A percentile compares a stretch with the other conserved stretches of the same genome.
These are phyloP conservation scores for Macroteleia sp. DNA, from an alignment of 2,888 invertebrate genomes.

Conservation along the genomic window DNA sequence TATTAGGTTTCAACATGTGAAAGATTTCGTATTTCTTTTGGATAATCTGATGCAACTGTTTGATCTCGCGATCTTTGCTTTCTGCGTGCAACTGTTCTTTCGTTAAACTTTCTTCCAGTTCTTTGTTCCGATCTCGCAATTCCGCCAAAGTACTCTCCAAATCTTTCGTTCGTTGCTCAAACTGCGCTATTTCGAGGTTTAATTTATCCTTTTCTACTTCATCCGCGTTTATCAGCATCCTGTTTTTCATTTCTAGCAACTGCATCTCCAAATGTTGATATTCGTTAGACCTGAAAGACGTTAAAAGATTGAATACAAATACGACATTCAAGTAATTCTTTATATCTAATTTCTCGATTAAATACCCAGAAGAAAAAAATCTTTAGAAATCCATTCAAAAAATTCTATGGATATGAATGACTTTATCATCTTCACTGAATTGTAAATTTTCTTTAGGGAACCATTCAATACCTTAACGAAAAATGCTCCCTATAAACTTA, in stretches of 20 bases:
- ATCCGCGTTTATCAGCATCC: conserved; percentile 26
- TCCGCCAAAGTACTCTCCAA: conserved; percentile 28
- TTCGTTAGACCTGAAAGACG: conserved; percentile 22
- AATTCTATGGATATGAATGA: too few species aligned
- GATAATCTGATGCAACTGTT: conserved; percentile 15
- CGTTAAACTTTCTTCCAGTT: conserved; percentile 28
- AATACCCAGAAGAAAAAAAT: too few species aligned
- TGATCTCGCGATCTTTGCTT: conserved; percentile 35
- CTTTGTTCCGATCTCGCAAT: conserved; percentile 31
- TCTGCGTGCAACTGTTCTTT: conserved; percentile 18
- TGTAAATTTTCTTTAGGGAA: too few species aligned
- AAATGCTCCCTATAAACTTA: too few species aligned
- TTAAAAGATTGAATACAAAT: too few species aligned
- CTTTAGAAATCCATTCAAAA: too few species aligned
- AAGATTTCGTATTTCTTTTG: conserved; percentile 32
- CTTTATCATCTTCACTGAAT: too few species aligned
- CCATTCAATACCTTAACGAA: too few species aligned
- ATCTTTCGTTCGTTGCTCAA: conserved; percentile 30
- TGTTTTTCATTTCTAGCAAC: conserved; percentile 13
- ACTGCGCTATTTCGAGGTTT: conserved; percentile 34
- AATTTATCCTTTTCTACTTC: conserved; percentile 10
- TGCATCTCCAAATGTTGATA: conserved; percentile 7
- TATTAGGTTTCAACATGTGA: conserved; percentile 6
- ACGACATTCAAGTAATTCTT: too few species aligned
- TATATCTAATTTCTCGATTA: too few species aligned